These are phyloP conservation scores for Oryzias sinensis DNA, from an alignment of 2,797 vertebrate species.

Conservation along the genomic window DNA sequence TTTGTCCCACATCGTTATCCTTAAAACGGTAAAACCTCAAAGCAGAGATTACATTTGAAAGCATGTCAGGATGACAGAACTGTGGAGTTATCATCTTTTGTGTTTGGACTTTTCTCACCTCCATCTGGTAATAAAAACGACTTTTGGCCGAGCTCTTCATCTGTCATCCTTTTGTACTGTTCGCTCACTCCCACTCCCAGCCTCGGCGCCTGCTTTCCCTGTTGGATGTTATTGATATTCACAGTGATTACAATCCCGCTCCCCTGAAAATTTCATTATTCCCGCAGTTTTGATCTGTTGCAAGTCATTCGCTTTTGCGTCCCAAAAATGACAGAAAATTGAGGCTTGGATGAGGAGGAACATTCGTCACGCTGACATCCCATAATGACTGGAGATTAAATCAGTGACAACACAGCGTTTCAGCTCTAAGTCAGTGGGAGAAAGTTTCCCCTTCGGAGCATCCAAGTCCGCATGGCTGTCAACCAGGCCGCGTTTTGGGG, in stretches of 20 bases:
- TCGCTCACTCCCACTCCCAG: conserved; percentile 40
- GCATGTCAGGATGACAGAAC: conserved; percentile 4
- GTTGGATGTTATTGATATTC: conserved; percentile 59
- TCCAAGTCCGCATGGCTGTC: conserved; percentile 33
- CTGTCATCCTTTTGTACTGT: conserved; percentile 31
- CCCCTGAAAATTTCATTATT: conserved; percentile 66
- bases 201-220: conserved; percentile 37
- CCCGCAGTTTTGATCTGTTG: conserved; percentile 51
- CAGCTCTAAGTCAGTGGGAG: conserved; percentile 34
- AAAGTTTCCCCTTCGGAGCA: conserved; percentile 19
- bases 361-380: conserved; percentile 34
- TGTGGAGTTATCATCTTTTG: conserved; percentile 8
- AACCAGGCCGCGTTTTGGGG: conserved; percentile 40
- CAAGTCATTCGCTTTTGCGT: conserved; percentile 37
- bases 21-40: too few species aligned
- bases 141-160: conserved; percentile 41
- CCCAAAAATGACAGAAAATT: conserved; percentile 36
- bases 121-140: conserved; percentile 22
- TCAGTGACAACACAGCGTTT: conserved; percentile 40
- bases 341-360: conserved; percentile 39
- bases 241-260: conserved; percentile 57
- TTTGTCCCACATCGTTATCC: conserved; percentile 3
- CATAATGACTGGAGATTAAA: conserved; percentile 45
- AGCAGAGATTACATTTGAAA: too few species aligned
- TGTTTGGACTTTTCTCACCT: conserved; percentile 13